These are phyloP conservation scores for Erpetoichthys calabaricus DNA, from an alignment of 2,797 vertebrate species.

Conservation along the genomic window DNA sequence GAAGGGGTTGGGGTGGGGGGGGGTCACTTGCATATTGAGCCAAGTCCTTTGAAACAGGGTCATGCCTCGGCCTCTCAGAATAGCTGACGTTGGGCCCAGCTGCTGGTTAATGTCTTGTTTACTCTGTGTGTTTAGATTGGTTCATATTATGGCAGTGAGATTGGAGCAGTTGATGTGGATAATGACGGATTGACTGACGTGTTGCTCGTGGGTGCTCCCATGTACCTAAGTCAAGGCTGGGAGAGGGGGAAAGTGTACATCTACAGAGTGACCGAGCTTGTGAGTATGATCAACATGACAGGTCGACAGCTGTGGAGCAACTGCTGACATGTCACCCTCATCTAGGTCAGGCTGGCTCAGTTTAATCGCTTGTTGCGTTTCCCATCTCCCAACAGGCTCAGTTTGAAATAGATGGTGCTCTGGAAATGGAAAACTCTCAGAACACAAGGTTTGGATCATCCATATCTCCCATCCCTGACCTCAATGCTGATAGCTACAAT, in stretches of 20 bases:
- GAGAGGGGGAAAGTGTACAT: constrained; percentile 84
- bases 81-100: too few relatives aligned
- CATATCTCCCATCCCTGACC: constrained; percentile 72
- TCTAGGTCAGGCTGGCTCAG: background rate
- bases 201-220: constrained; percentile 86
- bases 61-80: too few relatives aligned
- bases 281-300: constrained; percentile 18
- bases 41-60: too few relatives aligned
- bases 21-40: too few relatives aligned
- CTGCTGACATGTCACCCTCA: background rate
- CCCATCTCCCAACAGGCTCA: constrained; percentile 40
- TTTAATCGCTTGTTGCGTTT: background rate
- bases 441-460: constrained; percentile 86
- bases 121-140: constrained; percentile 64
- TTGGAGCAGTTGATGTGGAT: constrained; percentile 70
- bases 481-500: constrained; percentile 84
- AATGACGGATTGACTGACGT: constrained; percentile 72
- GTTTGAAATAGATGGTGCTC: constrained; percentile 61
- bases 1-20: too few relatives aligned
- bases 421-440: constrained; percentile 72
- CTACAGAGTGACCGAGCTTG: constrained; percentile 63
- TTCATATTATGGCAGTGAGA: constrained; percentile 92
- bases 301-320: background rate
- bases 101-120: too few relatives aligned
- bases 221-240: constrained; percentile 84